Conservation (phyloP, 2,113 vertebrate genomes). For the Kobus ellipsiprymnus region DNA sequence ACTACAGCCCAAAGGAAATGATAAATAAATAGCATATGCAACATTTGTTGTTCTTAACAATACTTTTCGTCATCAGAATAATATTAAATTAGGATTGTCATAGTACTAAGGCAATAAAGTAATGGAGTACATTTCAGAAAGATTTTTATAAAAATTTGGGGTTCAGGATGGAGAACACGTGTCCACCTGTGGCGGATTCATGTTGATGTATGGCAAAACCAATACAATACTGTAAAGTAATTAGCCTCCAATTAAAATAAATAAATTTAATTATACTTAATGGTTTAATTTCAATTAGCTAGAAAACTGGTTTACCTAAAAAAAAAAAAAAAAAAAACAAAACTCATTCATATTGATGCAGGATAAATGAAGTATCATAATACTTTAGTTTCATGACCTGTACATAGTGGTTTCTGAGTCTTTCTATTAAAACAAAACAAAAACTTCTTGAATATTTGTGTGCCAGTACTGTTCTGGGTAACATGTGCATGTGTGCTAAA, state of each 20-base stretch:
- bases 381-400: not conserved
- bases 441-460: not conserved
- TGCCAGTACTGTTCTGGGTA: not conserved
- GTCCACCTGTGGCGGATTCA: accelerated
- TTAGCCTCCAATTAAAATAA: no score
- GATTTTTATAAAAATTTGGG: not conserved
- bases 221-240: no score
- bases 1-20: not conserved
- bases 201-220: no score
- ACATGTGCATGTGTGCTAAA: not conserved
- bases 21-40: not conserved
- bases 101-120: not conserved
- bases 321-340: not conserved
- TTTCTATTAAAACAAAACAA: not conserved
- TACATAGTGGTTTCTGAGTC: not conserved
- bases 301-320: not conserved
- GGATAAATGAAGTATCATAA: not conserved
- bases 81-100: not conserved
- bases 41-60: not conserved
- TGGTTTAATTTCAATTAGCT: not conserved
- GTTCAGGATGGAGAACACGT: no score
- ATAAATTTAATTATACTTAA: not conserved
- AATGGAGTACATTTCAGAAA: not conserved
- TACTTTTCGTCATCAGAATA: not conserved
- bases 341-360: not conserved